A percentile compares a stretch with the other conserved stretches of the same genome.
Conservation (phyloP, 2,797 vertebrate genomes). For the Bradypodion ventrale region DNA sequence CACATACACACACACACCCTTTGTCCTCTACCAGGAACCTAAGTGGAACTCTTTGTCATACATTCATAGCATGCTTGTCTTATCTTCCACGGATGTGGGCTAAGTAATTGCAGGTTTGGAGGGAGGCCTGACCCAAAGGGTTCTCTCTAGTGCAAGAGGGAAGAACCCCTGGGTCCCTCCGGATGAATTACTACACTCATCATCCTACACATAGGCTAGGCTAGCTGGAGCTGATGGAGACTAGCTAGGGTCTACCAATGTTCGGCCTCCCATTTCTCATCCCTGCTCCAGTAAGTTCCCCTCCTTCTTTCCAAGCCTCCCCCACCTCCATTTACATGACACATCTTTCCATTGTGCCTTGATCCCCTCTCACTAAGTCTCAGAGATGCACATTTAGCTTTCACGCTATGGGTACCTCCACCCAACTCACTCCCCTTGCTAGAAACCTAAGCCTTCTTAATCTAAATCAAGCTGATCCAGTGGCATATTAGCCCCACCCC, state of each 20-base stretch:
- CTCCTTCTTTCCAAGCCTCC: neutral
- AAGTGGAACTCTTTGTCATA: no score
- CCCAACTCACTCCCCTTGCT: neutral
- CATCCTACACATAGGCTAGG: neutral
- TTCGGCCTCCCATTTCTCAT: neutral
- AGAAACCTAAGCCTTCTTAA: neutral
- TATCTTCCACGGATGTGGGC: neutral
- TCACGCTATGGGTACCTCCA: neutral
- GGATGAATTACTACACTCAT: neutral
- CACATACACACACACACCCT: no score
- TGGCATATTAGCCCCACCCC: no score
- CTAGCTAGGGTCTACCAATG: neutral
- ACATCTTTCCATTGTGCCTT: neutral
- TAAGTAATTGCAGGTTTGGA: neutral
- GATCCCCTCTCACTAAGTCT: neutral
- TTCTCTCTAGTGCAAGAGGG: neutral
- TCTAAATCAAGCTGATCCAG: slow-evolving; percentile 2
- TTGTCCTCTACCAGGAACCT: no score
- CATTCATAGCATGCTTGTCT: neutral
- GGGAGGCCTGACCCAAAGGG: neutral
- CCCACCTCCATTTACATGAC: neutral
- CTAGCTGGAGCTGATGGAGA: neutral
- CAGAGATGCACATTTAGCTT: neutral
- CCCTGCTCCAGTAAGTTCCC: neutral
- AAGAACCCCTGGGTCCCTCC: neutral